Evolutionary conservation across 2,113 vertebrate genomes (phyloP).

Genomic region (Microtus montanus): DNA sequence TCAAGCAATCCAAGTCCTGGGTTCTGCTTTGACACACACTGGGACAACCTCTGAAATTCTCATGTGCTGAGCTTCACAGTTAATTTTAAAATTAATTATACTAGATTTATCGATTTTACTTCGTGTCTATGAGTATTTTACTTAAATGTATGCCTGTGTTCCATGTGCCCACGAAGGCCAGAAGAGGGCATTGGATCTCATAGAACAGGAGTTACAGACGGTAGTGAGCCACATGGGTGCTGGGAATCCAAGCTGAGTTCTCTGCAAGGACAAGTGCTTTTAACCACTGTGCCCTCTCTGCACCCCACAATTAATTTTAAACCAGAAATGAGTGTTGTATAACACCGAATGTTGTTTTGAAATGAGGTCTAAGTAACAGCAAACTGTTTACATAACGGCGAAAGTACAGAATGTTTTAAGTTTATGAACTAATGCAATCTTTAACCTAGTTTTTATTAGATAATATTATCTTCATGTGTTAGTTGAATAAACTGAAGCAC

Average conservation of each 20-base stretch:
- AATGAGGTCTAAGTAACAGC: background rate
- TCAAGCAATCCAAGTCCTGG: background rate
- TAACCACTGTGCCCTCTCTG: background rate
- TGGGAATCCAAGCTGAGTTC: background rate
- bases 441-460: background rate
- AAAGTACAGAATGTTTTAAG: background rate
- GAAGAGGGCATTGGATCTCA: background rate
- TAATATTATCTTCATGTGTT: background rate
- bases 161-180: background rate
- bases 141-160: background rate
- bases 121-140: background rate
- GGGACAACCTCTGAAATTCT: background rate
- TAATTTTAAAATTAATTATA: slow-evolving; percentile 3
- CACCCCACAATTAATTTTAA: slow-evolving; percentile 23
- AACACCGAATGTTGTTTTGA: slow-evolving; percentile 5
- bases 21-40: background rate
- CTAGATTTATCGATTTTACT: background rate
- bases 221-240: background rate
- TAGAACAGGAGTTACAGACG: background rate
- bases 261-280: background rate
- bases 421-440: slow-evolving; percentile 6
- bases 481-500: background rate
- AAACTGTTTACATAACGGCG: background rate
- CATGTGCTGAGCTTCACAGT: background rate
- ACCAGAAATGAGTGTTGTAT: background rate